A percentile compares a stretch with the other conserved stretches of the same genome.
Evolutionary conservation across 2,113 vertebrate genomes (phyloP).

Genomic region (western clawed frog (Xenopus tropicalis)): UCB_Xtro_10.0 CM004450.2:49787001-49787500

Average conservation of each 20-base stretch:
- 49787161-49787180: conserved; percentile 1
- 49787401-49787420: conserved; percentile 52
- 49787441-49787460: background rate
- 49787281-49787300: conserved; percentile 57
- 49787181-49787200: conserved; percentile 58
- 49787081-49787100: background rate
- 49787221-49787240: conserved; percentile 58
- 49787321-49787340: conserved; percentile 58
- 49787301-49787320: conserved; percentile 53
- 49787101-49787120: too few relatives aligned
- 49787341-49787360: conserved; percentile 55
- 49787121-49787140: background rate
- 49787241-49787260: conserved; percentile 63
- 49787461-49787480: background rate
- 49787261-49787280: conserved; percentile 60
- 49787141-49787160: conserved; percentile 11
- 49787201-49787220: conserved; percentile 54
- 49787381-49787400: conserved; percentile 53
- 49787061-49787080: too few relatives aligned
- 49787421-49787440: conserved; percentile 39
- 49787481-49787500: background rate
- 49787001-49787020: too few relatives aligned
- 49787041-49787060: too few relatives aligned
- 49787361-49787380: conserved; percentile 55
- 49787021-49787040: too few relatives aligned